These are phyloP conservation scores for Linepithema humile DNA, from an alignment of 1,140 invertebrate species.

Conservation along the genomic window DNA sequence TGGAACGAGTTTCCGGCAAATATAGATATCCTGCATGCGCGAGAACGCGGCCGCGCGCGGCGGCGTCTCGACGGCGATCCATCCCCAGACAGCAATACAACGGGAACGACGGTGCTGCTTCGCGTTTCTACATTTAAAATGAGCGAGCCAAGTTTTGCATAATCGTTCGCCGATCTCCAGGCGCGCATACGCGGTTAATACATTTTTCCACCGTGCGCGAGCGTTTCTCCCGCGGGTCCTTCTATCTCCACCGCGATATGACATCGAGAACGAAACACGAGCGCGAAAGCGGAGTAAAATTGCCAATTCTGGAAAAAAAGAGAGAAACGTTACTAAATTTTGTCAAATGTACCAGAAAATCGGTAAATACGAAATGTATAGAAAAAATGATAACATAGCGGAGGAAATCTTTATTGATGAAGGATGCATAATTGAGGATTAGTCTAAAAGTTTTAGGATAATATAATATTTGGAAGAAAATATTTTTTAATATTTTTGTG, in stretches of 20 bases:
- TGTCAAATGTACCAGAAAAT: background rate
- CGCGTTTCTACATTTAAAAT: constrained; percentile 70
- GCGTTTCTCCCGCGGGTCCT: constrained; percentile 29
- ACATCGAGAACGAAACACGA: constrained; percentile 41
- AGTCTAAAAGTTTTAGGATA: background rate
- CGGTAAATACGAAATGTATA: background rate
- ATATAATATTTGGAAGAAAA: background rate
- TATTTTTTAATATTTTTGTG: background rate
- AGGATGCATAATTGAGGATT: background rate
- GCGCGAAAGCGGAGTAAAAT: constrained; percentile 11
- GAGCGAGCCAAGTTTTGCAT: constrained; percentile 66
- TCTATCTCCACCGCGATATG: constrained; percentile 38
- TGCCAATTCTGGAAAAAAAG: constrained; percentile 12
- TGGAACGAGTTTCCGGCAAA: constrained; percentile 29
- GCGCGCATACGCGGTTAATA: constrained; percentile 63
- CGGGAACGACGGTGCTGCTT: constrained; percentile 48
- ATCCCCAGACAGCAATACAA: constrained; percentile 50
- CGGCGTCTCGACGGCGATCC: constrained; percentile 42
- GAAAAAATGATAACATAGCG: background rate
- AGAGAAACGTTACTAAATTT: background rate
- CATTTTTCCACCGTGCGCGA: constrained; percentile 47
- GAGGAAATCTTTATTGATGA: background rate
- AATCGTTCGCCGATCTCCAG: constrained; percentile 64
- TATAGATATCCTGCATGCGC: constrained; percentile 2
- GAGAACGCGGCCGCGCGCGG: background rate